Conservation (phyloP, 2,888 invertebrate species). For the Drosophila siamana region DNA sequence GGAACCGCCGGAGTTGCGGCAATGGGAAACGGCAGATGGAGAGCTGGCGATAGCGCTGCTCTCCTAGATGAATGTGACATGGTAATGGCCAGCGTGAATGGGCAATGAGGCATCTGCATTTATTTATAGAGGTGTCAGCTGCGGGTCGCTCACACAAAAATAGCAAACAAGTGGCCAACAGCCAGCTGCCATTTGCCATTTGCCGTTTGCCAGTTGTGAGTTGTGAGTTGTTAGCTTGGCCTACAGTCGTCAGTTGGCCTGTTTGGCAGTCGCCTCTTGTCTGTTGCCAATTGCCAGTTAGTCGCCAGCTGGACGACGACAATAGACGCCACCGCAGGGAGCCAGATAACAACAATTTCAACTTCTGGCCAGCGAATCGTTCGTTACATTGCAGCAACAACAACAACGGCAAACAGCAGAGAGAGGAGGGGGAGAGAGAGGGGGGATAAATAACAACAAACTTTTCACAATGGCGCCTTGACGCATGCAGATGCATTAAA, state of each 20-base stretch:
- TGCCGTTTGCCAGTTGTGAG: slow-evolving; percentile 2
- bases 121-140: slow-evolving; percentile 20
- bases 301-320: slow-evolving; percentile 11
- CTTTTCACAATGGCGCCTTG: slow-evolving; percentile 1
- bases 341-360: slow-evolving; percentile 11
- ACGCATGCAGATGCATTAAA: slow-evolving; percentile 23
- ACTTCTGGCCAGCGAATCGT: neutral
- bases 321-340: slow-evolving; percentile 4
- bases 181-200: slow-evolving; percentile 26
- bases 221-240: slow-evolving; percentile 8
- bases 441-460: neutral
- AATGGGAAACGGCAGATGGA: slow-evolving; percentile 4
- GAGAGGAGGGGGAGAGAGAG: too few species aligned
- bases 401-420: too few species aligned
- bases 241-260: slow-evolving; percentile 13
- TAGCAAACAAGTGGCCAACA: slow-evolving; percentile 29
- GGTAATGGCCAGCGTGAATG: slow-evolving; percentile 2
- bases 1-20: neutral
- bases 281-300: slow-evolving; percentile 20
- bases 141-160: slow-evolving; percentile 13
- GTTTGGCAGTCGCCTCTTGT: slow-evolving; percentile 8
- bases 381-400: too few species aligned
- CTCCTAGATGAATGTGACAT: slow-evolving; percentile 22
- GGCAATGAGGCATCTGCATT: slow-evolving; percentile 5
- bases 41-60: neutral